Evolutionary conservation across 2,888 invertebrate genomes (phyloP), one percentile per base, ranked within the genome.

Genomic region (Bombylius discolor): DNA sequence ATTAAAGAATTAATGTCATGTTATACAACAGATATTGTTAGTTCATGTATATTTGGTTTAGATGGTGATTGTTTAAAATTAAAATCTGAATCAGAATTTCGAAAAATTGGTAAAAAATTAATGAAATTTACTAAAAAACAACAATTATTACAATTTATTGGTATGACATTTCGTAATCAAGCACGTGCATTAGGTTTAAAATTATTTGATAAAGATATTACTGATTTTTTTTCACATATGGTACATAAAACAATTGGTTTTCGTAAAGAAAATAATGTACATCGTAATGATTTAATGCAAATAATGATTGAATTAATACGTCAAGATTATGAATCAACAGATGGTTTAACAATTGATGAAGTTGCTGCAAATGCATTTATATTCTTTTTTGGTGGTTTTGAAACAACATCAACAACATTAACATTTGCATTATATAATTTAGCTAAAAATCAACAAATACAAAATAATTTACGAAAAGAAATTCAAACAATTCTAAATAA

Each of bases 301-400:
- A 53, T 58, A 9, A 53, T 62, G 53, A 61, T 62, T 9, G 57
- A 59, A 47, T 49, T 59, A 14, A 58, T 61, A 57, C 14, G 53
- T 33, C 52, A 58, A 42, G 57, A 57, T 31, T 54, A 57, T n/a
- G 59, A 57, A 34, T 47, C 53, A 4, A 49, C 53, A 14, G 51
- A 54, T 4, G 56, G 56, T 6, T 53, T 59, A 51, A 57, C 55
- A 32, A 66, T 76, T 12, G 68, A 73, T 5, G 61, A 78, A 32
- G 61, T 79, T 3, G 67, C 73, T 0, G 71, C 78, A 0, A 78
- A 80, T 51, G 75, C 77, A 44, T 68, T 77, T 12, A 64, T 75
- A 8, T 78, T 81, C 58, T 74, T 76, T 57, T 59, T 66, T 4
- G 78, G 76, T 54, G 78, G 78, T 8, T 76, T 70, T 56, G 78